Base-by-base conservation (phyloP, 2,113 vertebrate genomes). In the Scartelaos histophorus region DNA sequence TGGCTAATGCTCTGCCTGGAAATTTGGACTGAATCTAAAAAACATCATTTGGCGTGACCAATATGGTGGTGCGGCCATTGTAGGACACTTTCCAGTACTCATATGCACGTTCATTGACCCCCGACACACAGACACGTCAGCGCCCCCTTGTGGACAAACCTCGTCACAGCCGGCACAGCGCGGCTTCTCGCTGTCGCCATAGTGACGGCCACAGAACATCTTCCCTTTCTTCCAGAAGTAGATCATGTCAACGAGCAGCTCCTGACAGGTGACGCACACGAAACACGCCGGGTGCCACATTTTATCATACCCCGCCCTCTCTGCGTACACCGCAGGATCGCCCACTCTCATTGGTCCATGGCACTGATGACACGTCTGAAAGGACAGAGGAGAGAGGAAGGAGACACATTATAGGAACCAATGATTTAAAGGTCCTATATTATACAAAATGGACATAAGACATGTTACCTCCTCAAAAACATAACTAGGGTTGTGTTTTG, bases 181-280 rank as follows among this genome's bases (percentile, higher is more conserved):
- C 0, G 97, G 97, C 83, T 96, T 98, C 92, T 99, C 98, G 0
- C 97, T 99, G 85, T 99, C 98, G 57, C 98, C 97, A 1, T 99
- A 99, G 84, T 99, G 98, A n/a, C 98, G 95, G 69, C 98, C 98
- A 64, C 98, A 99, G 86, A 93, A 99, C 1, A 99, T 92, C 77
- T 95, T 95, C 19, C 93, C 96, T 47, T 95, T 98, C 92, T 99
- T 99, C 95, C 95, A 98, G 92, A 99, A 99, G 88, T 99, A 99
- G 88, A 99, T 99, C 96, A 99, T 97, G 90, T 99, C 98, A 0
- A 99, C 98, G 45, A 99, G 94, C 38, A 99, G 95, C 47, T 99
- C 97, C 0, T 15, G 21, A 67, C 98, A 99, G 82, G 85, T 92
- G 25, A 92, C 95, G 82, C 98, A 99, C 73, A 97, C 88, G 0